phyloP scores from a whole-genome alignment of 2,888 invertebrate genomes.

The Heliconius charithonia region DNA sequence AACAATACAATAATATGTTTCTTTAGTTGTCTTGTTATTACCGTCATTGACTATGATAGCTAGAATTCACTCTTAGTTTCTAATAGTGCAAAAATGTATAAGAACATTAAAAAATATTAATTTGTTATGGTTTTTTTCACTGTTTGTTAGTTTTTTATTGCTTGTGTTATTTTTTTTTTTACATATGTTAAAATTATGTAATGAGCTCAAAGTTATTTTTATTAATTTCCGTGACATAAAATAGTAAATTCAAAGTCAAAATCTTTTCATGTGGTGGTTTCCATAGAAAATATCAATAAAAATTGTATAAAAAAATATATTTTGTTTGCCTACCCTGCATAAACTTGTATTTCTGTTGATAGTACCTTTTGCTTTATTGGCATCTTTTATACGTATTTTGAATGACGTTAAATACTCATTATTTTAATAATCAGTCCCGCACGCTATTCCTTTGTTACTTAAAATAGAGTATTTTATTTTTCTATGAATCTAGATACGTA shows the following conservation, averaged over 20 bases:
- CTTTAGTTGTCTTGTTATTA: background rate
- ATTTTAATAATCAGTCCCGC: background rate
- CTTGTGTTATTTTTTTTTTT: background rate
- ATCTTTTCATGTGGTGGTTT: too few relatives aligned
- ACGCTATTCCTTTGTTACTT: background rate
- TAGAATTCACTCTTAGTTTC: background rate
- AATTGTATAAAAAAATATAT: too few relatives aligned
- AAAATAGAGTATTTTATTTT: too few relatives aligned
- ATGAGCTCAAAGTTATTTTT: background rate
- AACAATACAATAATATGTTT: background rate
- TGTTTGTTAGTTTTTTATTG: background rate
- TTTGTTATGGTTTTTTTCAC: background rate
- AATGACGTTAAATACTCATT: background rate
- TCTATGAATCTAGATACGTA: too few relatives aligned
- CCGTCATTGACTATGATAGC: background rate
- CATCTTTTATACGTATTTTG: background rate
- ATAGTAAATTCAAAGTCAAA: too few relatives aligned
- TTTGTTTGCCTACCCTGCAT: background rate
- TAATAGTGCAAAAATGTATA: background rate
- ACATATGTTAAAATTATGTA: background rate
- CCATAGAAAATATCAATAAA: too few relatives aligned
- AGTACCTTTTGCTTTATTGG: background rate
- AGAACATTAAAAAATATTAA: background rate
- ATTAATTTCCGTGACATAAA: too few relatives aligned
- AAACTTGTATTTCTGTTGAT: background rate